A percentile compares a stretch with the other conserved stretches of the same genome.
Evolutionary conservation across 2,888 invertebrate species (phyloP).

Genomic region (Torymus tubicola): DNA sequence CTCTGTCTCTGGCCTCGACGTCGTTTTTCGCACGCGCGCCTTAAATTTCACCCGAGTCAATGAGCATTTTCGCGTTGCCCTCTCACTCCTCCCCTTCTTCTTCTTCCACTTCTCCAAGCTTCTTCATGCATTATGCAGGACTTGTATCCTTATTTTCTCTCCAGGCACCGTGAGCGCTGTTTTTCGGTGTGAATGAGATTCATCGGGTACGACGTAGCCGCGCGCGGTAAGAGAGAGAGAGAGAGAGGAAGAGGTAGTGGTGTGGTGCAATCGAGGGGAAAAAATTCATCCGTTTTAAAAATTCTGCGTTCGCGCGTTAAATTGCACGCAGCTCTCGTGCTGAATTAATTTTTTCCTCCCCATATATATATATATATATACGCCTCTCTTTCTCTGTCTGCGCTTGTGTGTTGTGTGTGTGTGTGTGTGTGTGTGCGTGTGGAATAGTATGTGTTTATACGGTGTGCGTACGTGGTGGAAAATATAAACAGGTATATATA

Average conservation of each 20-base stretch:
- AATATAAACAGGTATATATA: no score
- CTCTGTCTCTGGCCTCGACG: no score
- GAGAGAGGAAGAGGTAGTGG: no score
- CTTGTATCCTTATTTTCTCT: slow-evolving; percentile 47
- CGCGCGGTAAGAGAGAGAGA: not conserved
- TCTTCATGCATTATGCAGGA: slow-evolving; percentile 51
- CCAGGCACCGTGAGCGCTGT: not conserved
- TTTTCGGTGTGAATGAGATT: slow-evolving; percentile 44
- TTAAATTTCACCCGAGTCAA: slow-evolving; percentile 48
- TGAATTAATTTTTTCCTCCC: slow-evolving; percentile 31
- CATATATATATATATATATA: no score
- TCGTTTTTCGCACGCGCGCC: not conserved
- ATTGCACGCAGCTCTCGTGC: not conserved
- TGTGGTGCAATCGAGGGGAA: slow-evolving; percentile 1
- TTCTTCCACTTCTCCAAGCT: not conserved
- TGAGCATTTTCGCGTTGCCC: slow-evolving; percentile 51
- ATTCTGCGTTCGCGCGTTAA: slow-evolving; percentile 32
- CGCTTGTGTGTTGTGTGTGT: not conserved
- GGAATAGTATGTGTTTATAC: not conserved
- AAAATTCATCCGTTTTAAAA: slow-evolving; percentile 47
- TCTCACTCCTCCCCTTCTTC: slow-evolving; percentile 32
- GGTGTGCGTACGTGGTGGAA: no score
- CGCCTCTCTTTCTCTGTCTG: not conserved
- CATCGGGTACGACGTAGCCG: not conserved
- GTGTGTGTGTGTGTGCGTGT: not conserved